Base-by-base conservation (phyloP, 2,888 invertebrate genomes). In the Mimas tiliae region DNA sequence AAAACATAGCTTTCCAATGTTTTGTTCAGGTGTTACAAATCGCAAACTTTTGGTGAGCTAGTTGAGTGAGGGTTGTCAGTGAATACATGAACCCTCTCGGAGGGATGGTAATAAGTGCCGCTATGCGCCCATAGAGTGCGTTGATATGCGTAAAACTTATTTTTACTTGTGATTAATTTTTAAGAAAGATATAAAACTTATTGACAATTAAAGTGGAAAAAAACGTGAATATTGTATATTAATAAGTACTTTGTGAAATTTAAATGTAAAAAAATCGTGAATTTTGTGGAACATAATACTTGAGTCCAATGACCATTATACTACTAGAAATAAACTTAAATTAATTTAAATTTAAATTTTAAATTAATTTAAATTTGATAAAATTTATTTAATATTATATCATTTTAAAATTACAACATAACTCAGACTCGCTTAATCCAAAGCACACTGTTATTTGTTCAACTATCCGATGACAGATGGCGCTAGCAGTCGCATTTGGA, bases 401-500 rank as follows among this genome's bases (percentile, higher is more conserved):
- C 0, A 27, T 38, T 14, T 1, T 14, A 27, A 47, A 3, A n/a
- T 12, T 9, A 52, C 2, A 9, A 16, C 0, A 12, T 0, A 47
- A 19, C 38, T 34, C 1, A 8, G 11, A 48, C 1, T 11, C 12
- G 51, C 1, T 2, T 8, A 50, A 9, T 16, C 1, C 7, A 7
- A 11, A 11, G 4, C 6, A 38, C 1, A 12, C 9, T 8, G 6
- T 27, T 4, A 7, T 27, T 75, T 77, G 79, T 87, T 75, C 73
- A 3, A 67, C 87, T 85, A 89, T 84, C 77, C 86, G 79, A 68
- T 70, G 78, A 77, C 51, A 90, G 90, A 86, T 88, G 89, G 82
- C 88, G 85, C 70, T 76, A 77, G 70, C 2, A 19, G 82, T 79
- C 65, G 1, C 27, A 33, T 63, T 63, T 12, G 2, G 14, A 1